A percentile compares a stretch with the other conserved stretches of the same genome.
Evolutionary conservation across 2,888 invertebrate genomes (phyloP).

Genomic region (Cynaeus angustus): DNA sequence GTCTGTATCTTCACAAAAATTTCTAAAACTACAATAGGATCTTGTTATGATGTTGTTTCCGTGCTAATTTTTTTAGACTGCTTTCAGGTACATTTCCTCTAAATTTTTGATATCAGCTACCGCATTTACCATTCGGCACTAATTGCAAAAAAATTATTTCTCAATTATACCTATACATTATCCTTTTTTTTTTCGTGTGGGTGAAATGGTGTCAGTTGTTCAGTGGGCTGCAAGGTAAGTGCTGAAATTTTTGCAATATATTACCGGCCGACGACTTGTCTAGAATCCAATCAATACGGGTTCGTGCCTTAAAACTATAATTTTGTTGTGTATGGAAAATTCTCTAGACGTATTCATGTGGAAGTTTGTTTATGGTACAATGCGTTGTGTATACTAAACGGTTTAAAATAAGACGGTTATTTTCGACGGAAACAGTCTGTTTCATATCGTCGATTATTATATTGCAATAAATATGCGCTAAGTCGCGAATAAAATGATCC

Average conservation of each 20-base stretch:
- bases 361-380: constrained; percentile 48
- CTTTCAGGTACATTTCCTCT: no score
- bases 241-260: constrained; percentile 11
- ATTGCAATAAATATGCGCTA: constrained; percentile 25
- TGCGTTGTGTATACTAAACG: constrained; percentile 40
- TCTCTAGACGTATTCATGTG: constrained; percentile 42
- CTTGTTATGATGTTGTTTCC: no score
- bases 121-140: not conserved
- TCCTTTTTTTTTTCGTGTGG: not conserved
- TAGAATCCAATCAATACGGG: constrained; percentile 21
- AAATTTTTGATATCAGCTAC: not conserved
- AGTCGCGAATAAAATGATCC: constrained; percentile 17
- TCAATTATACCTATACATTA: not conserved
- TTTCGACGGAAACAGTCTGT: constrained; percentile 44
- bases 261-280: constrained; percentile 15
- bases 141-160: constrained; percentile 1
- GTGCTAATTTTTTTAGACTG: no score
- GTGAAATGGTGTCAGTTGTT: constrained; percentile 28
- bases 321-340: constrained; percentile 37
- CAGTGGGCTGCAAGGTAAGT: constrained; percentile 27
- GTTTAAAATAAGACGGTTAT: constrained; percentile 43
- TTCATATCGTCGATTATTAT: constrained; percentile 40
- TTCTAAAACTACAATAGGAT: no score
- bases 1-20: no score
- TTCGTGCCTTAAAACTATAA: constrained; percentile 26